These are phyloP conservation scores for Lypha dubia DNA, from an alignment of 2,888 invertebrate species.

Conservation along the genomic window DNA sequence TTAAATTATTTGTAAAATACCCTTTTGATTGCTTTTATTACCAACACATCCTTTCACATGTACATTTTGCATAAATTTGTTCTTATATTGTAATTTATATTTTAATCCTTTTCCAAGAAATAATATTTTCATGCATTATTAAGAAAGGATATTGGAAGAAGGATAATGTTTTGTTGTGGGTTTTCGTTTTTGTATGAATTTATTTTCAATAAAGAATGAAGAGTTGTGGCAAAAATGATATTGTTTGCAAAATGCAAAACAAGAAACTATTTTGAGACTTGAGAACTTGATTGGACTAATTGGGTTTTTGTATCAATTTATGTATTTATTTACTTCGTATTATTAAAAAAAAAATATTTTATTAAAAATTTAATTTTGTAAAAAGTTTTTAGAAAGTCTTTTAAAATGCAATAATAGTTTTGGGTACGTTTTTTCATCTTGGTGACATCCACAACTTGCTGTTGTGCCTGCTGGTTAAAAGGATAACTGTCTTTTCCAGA, in stretches of 20 bases:
- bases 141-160: not conserved
- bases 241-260: not conserved
- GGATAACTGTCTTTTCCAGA: no score
- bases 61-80: not conserved
- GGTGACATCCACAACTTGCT: no score
- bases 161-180: not conserved
- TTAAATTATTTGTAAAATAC: not conserved
- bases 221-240: not conserved
- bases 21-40: not conserved
- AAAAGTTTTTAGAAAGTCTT: no score
- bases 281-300: not conserved
- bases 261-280: not conserved
- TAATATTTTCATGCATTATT: constrained; percentile 17
- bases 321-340: no score
- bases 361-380: no score
- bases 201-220: not conserved
- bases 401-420: no score
- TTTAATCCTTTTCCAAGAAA: not conserved
- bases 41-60: not conserved
- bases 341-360: no score
- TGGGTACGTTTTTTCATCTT: no score
- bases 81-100: not conserved
- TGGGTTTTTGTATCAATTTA: not conserved
- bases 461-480: no score
- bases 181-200: not conserved